Percentiles rank a stretch among this genome's conserved stretches.
Conservation (phyloP, 2,888 invertebrate species). For the Euzophera pinguis region DNA sequence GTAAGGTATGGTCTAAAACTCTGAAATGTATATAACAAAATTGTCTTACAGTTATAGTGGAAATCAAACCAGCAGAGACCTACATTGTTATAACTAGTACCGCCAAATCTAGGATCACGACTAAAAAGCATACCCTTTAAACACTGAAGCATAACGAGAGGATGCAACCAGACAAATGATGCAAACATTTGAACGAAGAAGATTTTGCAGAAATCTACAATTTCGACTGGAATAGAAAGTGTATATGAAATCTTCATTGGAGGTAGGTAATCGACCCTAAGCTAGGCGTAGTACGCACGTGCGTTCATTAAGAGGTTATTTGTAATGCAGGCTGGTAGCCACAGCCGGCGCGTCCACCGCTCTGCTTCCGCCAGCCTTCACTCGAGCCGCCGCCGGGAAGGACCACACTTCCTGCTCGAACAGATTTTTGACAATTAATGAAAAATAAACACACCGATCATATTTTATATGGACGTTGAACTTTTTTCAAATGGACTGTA, state of each 20-base stretch:
- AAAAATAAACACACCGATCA: conserved; percentile 44
- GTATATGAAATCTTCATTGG: conserved; percentile 18
- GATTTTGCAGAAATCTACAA: not conserved
- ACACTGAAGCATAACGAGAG: too few species aligned
- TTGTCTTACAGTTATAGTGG: too few species aligned
- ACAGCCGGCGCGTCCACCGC: conserved; percentile 33
- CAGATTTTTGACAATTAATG: conserved; percentile 66
- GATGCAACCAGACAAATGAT: too few species aligned
- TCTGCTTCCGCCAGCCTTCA: conserved; percentile 67
- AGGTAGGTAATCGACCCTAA: conserved; percentile 48
- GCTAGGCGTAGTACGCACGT: conserved; percentile 47
- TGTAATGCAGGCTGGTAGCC: conserved; percentile 67
- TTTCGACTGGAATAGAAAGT: conserved; percentile 1
- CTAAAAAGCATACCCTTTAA: too few species aligned
- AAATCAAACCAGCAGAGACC: too few species aligned
- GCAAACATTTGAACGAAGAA: too few species aligned
- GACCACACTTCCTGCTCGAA: conserved; percentile 68
- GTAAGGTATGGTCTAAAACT: too few species aligned
- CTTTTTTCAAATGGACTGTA: conserved; percentile 12
- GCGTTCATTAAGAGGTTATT: conserved; percentile 70
- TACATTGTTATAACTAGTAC: too few species aligned
- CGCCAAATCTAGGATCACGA: too few species aligned
- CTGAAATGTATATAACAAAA: too few species aligned
- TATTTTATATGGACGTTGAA: conserved; percentile 40
- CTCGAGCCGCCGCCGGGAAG: conserved; percentile 64